Percentiles rank a stretch among this genome's conserved stretches.
Conservation (phyloP, 2,113 vertebrate species). For the Labeo catla region DNA sequence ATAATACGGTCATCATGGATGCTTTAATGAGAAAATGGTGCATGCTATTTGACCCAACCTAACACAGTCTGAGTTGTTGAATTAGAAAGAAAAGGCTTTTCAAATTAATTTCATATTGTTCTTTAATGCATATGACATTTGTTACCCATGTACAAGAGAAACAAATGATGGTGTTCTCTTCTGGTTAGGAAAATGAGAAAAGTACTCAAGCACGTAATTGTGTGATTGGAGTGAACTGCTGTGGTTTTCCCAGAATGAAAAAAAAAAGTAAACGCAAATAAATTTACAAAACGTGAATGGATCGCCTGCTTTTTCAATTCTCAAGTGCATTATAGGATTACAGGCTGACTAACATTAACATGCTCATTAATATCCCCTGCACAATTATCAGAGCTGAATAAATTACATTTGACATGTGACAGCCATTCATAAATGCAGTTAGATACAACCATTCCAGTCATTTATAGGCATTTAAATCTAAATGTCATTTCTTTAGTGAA, state of each 20-base stretch:
- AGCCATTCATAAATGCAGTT: not conserved
- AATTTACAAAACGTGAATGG: not conserved
- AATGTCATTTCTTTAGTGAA: not conserved
- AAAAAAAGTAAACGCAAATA: not conserved
- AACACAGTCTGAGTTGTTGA: not conserved
- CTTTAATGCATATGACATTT: constrained; percentile 1
- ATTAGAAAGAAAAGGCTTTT: not conserved
- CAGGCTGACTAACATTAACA: not conserved
- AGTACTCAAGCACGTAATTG: constrained; percentile 16
- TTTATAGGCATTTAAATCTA: not conserved
- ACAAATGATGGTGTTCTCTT: not conserved
- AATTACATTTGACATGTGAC: not conserved
- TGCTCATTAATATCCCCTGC: not conserved
- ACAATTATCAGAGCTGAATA: not conserved
- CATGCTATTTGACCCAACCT: not conserved
- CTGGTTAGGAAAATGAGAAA: constrained; percentile 18
- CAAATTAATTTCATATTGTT: not conserved
- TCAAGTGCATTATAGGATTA: not conserved
- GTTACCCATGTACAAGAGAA: not conserved
- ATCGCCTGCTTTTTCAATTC: not conserved
- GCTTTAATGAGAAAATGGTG: not conserved
- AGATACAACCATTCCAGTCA: too few species aligned
- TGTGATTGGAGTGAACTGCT: not conserved
- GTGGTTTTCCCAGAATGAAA: not conserved
- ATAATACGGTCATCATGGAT: not conserved